A percentile compares a stretch with the other conserved stretches of the same genome.
These are phyloP conservation scores for Monopis laevigella DNA, from an alignment of 2,888 invertebrate genomes.

Conservation along the genomic window DNA sequence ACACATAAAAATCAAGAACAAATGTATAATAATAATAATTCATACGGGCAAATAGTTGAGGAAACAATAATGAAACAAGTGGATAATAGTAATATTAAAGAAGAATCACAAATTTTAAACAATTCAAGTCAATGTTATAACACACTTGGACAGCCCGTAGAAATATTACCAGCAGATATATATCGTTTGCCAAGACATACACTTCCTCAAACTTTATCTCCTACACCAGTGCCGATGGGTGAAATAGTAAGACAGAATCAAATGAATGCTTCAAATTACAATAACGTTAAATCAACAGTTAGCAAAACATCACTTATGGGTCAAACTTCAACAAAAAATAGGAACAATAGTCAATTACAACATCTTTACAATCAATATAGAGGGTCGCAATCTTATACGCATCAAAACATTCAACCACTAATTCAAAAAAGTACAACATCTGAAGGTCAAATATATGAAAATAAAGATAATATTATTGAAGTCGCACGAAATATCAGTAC, in stretches of 20 bases:
- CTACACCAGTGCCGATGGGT: slow-evolving; percentile 24
- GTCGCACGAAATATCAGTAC: too few relatives aligned
- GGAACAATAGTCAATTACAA: slow-evolving; percentile 45
- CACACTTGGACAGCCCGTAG: slow-evolving; percentile 50
- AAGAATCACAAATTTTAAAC: not conserved
- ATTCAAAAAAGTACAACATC: slow-evolving; percentile 31
- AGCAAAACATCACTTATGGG: slow-evolving; percentile 49
- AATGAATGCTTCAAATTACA: slow-evolving; percentile 25
- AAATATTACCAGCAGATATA: slow-evolving; percentile 34
- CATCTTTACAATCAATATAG: slow-evolving; percentile 50
- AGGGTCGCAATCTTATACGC: slow-evolving; percentile 46
- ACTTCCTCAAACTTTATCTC: slow-evolving; percentile 44
- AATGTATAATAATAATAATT: too few relatives aligned
- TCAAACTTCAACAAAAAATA: slow-evolving; percentile 29
- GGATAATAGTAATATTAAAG: slow-evolving; percentile 2
- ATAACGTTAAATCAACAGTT: slow-evolving; percentile 40
- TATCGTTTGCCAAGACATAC: slow-evolving; percentile 28
- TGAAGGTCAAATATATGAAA: slow-evolving; percentile 33
- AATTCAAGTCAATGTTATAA: slow-evolving; percentile 32
- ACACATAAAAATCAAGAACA: too few relatives aligned
- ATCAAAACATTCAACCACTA: slow-evolving; percentile 34
- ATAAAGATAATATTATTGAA: not conserved
- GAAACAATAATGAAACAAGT: slow-evolving; percentile 35
- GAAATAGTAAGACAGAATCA: slow-evolving; percentile 17
- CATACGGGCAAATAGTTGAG: slow-evolving; percentile 36